phyloP scores from a whole-genome alignment of 1,140 invertebrate species.

The Drosophila aff. region DNA sequence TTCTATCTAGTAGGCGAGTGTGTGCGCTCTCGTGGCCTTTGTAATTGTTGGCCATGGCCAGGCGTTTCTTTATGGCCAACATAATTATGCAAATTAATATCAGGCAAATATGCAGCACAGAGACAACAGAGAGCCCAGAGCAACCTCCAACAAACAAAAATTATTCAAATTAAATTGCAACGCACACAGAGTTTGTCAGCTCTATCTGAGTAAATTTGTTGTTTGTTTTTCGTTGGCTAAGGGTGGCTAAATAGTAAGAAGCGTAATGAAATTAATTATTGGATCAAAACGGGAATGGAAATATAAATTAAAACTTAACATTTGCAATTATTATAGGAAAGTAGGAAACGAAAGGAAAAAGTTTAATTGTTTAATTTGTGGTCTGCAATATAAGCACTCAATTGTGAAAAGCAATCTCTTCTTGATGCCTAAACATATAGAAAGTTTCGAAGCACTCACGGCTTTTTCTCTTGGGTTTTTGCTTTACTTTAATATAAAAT shows the following conservation, averaged over 20 bases:
- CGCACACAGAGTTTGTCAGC: conserved; percentile 4
- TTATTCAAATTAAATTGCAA: conserved; percentile 28
- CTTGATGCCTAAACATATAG: background rate
- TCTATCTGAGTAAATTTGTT: conserved; percentile 18
- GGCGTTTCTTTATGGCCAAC: conserved; percentile 52
- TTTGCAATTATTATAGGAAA: background rate
- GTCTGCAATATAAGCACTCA: background rate
- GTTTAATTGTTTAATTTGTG: background rate
- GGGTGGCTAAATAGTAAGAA: conserved; percentile 2
- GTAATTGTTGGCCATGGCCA: conserved; percentile 39
- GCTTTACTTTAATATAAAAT: background rate
- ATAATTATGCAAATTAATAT: conserved; percentile 63
- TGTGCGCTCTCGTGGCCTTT: conserved; percentile 22
- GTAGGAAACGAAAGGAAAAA: background rate
- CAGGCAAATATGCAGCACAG: conserved; percentile 44
- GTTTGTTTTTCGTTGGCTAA: background rate
- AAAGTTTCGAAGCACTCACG: background rate
- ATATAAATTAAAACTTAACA: background rate
- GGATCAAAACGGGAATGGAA: background rate
- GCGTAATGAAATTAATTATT: conserved; percentile 3
- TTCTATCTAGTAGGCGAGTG: conserved; percentile 1
- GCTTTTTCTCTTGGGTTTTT: too few relatives aligned
- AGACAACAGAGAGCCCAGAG: conserved; percentile 1
- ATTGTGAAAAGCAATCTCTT: background rate
- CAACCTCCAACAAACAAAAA: conserved; percentile 17